phyloP scores from a whole-genome alignment of 2,888 invertebrate genomes.

The Campoplex capitator region DNA sequence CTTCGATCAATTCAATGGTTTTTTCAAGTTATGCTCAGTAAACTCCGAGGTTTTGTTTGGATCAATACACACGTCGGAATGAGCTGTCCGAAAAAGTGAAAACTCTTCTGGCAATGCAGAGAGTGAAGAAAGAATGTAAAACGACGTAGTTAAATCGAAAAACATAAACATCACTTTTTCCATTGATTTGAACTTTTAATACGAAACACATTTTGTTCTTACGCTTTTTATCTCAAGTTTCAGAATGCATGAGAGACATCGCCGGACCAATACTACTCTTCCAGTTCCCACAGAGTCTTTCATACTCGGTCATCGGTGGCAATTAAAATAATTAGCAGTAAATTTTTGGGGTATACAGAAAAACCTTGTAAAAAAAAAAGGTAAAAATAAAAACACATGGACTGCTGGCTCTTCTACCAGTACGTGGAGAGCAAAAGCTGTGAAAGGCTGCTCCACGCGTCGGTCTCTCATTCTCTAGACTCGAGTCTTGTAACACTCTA shows the following conservation, averaged over 20 bases:
- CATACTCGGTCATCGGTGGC: not conserved
- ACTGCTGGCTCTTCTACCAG: conserved; percentile 5
- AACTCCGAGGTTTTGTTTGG: too few relatives aligned
- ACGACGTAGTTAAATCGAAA: too few relatives aligned
- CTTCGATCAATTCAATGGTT: too few relatives aligned
- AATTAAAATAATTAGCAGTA: not conserved
- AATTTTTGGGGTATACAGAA: conserved; percentile 21
- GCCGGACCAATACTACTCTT: conserved; percentile 10
- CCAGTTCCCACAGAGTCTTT: not conserved
- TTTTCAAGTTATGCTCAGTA: too few relatives aligned
- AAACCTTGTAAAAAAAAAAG: not conserved
- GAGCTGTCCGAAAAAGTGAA: too few relatives aligned
- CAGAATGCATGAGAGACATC: not conserved
- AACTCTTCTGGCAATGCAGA: too few relatives aligned
- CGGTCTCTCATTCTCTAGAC: conserved; percentile 36
- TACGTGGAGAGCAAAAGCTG: conserved; percentile 25
- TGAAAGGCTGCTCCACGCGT: conserved; percentile 22
- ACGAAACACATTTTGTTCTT: not conserved
- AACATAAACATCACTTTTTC: too few relatives aligned
- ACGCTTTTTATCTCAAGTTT: not conserved
- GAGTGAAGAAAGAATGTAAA: too few relatives aligned
- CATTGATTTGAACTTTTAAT: not conserved
- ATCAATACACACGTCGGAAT: too few relatives aligned
- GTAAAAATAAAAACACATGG: not conserved
- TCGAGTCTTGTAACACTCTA: conserved; percentile 31